Conservation (phyloP, 2,888 invertebrate species). For the Epinotia ramella region DNA sequence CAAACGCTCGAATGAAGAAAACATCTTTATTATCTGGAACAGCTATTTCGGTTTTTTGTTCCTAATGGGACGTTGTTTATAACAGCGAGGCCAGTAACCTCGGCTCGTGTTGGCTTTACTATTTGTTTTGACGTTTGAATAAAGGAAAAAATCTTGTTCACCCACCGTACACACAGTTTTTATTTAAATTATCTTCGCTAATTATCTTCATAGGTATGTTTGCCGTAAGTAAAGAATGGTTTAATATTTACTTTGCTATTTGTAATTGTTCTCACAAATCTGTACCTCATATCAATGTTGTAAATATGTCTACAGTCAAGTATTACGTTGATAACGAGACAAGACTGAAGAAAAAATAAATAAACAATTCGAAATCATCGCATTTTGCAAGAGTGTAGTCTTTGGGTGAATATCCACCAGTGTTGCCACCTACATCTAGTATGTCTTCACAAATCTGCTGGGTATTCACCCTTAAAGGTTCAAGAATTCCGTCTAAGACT, state of each 20-base stretch:
- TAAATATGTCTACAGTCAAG: slow-evolving; percentile 17
- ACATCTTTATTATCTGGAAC: slow-evolving; percentile 55
- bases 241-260: slow-evolving; percentile 16
- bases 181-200: neutral
- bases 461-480: slow-evolving; percentile 4
- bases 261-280: slow-evolving; percentile 13
- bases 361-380: slow-evolving; percentile 20
- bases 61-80: slow-evolving; percentile 64
- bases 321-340: slow-evolving; percentile 18
- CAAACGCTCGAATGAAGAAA: slow-evolving; percentile 29
- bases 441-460: too few species aligned
- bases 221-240: neutral
- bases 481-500: slow-evolving; percentile 48
- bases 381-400: neutral
- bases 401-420: too few species aligned
- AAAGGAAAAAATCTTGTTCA: slow-evolving; percentile 1
- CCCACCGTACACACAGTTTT: neutral
- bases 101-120: slow-evolving; percentile 33
- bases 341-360: slow-evolving; percentile 14
- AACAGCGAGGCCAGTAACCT: slow-evolving; percentile 63
- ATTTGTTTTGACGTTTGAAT: slow-evolving; percentile 28
- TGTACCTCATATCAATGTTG: slow-evolving; percentile 14
- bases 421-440: too few species aligned
- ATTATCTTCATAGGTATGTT: neutral
- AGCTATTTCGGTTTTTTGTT: slow-evolving; percentile 60